Evolutionary conservation across 1,140 invertebrate species (phyloP), one percentile per base, ranked within the genome.

Genomic region (Bombus pyrosoma): DNA sequence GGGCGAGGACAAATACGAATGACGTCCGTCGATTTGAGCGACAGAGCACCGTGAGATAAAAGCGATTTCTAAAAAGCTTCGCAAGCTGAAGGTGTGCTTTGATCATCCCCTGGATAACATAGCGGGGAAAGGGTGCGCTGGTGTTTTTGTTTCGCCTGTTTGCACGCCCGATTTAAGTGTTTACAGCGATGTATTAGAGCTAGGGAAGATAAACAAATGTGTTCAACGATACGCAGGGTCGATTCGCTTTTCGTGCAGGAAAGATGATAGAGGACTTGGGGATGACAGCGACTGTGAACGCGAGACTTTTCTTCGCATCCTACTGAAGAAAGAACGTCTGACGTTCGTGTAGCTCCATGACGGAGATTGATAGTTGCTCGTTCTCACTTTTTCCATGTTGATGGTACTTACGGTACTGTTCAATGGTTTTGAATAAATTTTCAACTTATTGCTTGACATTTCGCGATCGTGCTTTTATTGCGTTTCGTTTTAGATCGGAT

Each of bases 81-180:
- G 43, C 66, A 62, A 47, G 62, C 39, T n/a, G 74, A 25, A 41
- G 62, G 66, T 37, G 76, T 43, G 64, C 76, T 87, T 88, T 81
- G 87, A 89, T 85, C 57, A 83, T 89, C 71, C 77, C 53, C 13
- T 15, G 77, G 57, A 68, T 37, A 37, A 68, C 9, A 25, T 22
- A 53, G 47, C 18, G 47, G 18, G 18, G 18, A 53, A 53, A 53
- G 47, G 47, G 47, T 22, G 75, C 3, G 32, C 5, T 18, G 64
- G 32, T 78, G 53, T 86, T 75, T 89, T 86, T 72, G 57, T 75
- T 39, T n/a, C 57, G 76, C 68, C 57, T 78, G 85, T 89, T 89
- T 89, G 79, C 74, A 86, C 78, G 71, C 13, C 32, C 87, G 85
- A 89, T 89, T 89, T 87, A 81, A 72, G 73, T 86, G 88, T 89